phyloP scores from a whole-genome alignment of 2,888 invertebrate species.

The Pelosia muscerda region DNA sequence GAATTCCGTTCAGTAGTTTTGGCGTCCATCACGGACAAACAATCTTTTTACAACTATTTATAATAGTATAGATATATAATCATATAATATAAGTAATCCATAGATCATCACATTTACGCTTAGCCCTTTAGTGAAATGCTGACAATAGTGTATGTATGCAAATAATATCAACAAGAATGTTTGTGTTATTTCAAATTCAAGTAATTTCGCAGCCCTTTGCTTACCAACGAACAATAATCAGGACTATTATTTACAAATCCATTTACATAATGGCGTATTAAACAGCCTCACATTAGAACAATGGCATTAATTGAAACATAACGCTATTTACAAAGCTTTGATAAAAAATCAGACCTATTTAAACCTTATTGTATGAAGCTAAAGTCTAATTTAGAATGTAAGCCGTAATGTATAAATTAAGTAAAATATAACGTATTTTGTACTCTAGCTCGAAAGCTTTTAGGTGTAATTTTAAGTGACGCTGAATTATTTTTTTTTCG shows the following conservation, averaged over 20 bases:
- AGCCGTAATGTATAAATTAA: slow-evolving; percentile 8
- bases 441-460: slow-evolving; percentile 8
- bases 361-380: not conserved
- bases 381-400: slow-evolving; percentile 26
- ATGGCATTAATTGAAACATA: slow-evolving; percentile 30
- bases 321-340: slow-evolving; percentile 5
- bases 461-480: slow-evolving; percentile 24
- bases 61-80: too few species aligned
- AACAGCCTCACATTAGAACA: slow-evolving; percentile 30
- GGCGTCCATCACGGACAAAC: too few species aligned
- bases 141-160: not conserved
- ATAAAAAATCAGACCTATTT: slow-evolving; percentile 9
- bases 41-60: too few species aligned
- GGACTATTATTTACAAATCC: slow-evolving; percentile 28
- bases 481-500: slow-evolving; percentile 24
- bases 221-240: slow-evolving; percentile 12
- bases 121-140: not conserved
- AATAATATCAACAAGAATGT: not conserved
- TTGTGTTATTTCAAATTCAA: not conserved
- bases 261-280: slow-evolving; percentile 27
- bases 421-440: slow-evolving; percentile 23
- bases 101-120: not conserved
- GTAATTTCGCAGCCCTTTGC: not conserved
- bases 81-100: too few species aligned
- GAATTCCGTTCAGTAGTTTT: too few species aligned